Base-by-base conservation (phyloP, 2,113 vertebrate species). In the Eretmochelys imbricata region DNA sequence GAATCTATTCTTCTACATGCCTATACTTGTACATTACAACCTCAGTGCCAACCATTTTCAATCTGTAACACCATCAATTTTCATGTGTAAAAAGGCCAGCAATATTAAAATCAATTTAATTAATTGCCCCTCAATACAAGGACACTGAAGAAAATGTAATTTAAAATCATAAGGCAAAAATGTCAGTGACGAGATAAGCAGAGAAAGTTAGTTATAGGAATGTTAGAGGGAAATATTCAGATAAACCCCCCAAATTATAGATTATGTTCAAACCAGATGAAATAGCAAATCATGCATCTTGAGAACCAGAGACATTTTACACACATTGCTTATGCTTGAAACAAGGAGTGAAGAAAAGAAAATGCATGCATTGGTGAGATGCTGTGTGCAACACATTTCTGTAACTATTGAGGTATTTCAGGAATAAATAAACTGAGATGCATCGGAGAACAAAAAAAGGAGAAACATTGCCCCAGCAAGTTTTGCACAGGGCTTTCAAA, bases 71-170 rank as follows among this genome's bases (percentile, higher is more conserved):
- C 3, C 86, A 76, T 50, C 8, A 59, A 85, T 85, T 93, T 50
- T 84, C 72, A 50, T 85, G 49, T 22, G 35, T 92, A 13, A 89
- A 57, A 6, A 10, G 54, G 72, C 92, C 93, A 91, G 55, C 93
- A 93, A 91, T 82, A 53, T 35, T 88, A 86, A 72, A 19, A 82
- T 25, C 46, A 89, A 80, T 86, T 69, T 42, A 85, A 80, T 84
- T 89, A 31, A 25, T 46, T 0, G 5, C 91, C 91, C n/a, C 85
- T 27, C 69, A 25, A 24, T 84, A 53, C 35, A 88, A 69, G 31
- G n/a, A 27, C 38, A 93, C 24, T 69, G 50, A 69, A 31, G 19
- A 42, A 89, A 93, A 92, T 31, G 3, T 69, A 80, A 54, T 48
- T 94, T 92, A 69, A 69, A 69, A 69, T n/a, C 31, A n/a, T 35